Evolutionary conservation across 1,140 invertebrate genomes (phyloP).

Genomic region (Sogatella furcifera): DNA sequence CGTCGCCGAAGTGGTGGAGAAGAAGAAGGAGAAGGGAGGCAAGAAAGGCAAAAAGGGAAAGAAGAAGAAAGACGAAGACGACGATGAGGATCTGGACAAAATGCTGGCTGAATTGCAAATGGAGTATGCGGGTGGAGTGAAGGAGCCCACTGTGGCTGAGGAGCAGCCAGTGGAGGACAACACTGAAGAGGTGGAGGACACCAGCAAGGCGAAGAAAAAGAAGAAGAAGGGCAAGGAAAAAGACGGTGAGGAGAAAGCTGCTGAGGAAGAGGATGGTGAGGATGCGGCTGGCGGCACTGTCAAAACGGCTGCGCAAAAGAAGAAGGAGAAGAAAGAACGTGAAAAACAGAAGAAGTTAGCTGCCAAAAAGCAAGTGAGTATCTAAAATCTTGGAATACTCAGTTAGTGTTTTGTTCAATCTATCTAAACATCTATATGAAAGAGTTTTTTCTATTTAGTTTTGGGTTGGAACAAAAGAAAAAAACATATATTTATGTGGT

Average conservation of each 20-base stretch:
- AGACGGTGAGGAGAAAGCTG: conserved; percentile 36
- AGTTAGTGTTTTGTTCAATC: too few species aligned
- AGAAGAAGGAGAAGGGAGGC: conserved; percentile 42
- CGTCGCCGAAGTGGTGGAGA: conserved; percentile 10
- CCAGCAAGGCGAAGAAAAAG: conserved; percentile 27
- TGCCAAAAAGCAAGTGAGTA: conserved; percentile 13
- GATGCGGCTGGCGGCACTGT: conserved; percentile 49
- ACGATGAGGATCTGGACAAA: conserved; percentile 76
- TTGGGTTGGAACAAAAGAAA: too few species aligned
- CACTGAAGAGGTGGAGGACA: conserved; percentile 23
- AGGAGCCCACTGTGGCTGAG: conserved; percentile 17
- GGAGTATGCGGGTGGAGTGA: conserved; percentile 55
- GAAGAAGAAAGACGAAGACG: conserved; percentile 63
- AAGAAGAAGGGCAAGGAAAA: conserved; percentile 31
- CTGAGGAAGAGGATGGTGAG: conserved; percentile 40
- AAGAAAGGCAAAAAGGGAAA: conserved; percentile 53
- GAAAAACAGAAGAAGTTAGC: conserved; percentile 55
- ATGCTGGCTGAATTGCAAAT: conserved; percentile 68
- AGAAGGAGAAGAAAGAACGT: conserved; percentile 77
- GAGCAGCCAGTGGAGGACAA: conserved; percentile 22
- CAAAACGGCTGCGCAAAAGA: conserved; percentile 75
- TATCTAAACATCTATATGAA: too few species aligned
- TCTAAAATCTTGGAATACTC: too few species aligned
- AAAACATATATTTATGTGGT: too few species aligned
- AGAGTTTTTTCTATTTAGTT: too few species aligned